These are phyloP conservation scores for Chesias legatella DNA, from an alignment of 2,888 invertebrate species.

Conservation along the genomic window DNA sequence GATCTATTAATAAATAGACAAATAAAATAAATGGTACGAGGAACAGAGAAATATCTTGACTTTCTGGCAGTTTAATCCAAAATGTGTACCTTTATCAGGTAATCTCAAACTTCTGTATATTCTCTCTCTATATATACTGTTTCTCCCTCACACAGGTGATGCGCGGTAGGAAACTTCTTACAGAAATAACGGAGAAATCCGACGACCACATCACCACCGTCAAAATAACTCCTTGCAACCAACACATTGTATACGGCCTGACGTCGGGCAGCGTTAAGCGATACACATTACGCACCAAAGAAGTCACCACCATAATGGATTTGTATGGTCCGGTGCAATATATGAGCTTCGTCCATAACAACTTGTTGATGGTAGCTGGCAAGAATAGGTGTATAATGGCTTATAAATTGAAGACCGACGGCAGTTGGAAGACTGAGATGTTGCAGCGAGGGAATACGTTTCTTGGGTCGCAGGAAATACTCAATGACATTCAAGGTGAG, in stretches of 20 bases:
- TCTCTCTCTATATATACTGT: background rate
- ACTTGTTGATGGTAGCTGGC: constrained; percentile 61
- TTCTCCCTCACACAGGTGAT: constrained; percentile 54
- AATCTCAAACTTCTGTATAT: too few relatives aligned
- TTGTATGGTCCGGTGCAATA: constrained; percentile 64
- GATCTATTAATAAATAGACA: too few relatives aligned
- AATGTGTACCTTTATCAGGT: too few relatives aligned
- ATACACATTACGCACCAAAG: constrained; percentile 61
- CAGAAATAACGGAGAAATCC: constrained; percentile 61
- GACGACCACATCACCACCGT: constrained; percentile 69
- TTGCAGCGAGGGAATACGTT: constrained; percentile 57
- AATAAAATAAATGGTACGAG: too few relatives aligned
- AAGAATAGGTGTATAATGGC: constrained; percentile 67
- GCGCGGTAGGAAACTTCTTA: constrained; percentile 64
- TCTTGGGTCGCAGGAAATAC: constrained; percentile 70
- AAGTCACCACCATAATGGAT: constrained; percentile 54
- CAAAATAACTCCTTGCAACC: constrained; percentile 73
- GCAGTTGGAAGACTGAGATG: constrained; percentile 63
- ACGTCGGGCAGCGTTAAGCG: constrained; percentile 64
- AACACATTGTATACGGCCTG: constrained; percentile 71
- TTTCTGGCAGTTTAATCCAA: too few relatives aligned
- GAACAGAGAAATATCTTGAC: too few relatives aligned
- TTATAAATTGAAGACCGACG: constrained; percentile 43
- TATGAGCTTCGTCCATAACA: constrained; percentile 56
- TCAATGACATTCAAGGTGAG: constrained; percentile 65